Conservation (phyloP, 2,113 vertebrate species). For the Syngnathus typhle region DNA sequence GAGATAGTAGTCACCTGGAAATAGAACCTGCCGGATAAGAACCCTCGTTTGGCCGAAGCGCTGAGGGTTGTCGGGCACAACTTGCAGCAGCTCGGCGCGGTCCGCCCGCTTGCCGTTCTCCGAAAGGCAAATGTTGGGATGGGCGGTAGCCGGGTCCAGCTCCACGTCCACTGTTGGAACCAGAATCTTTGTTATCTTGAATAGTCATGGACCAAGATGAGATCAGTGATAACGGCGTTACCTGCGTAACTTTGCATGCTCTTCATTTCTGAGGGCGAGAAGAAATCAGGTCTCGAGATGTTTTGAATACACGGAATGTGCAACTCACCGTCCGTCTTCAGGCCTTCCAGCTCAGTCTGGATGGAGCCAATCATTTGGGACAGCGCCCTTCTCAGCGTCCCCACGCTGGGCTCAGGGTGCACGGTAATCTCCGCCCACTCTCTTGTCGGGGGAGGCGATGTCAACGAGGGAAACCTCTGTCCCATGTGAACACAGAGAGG, state of each 20-base stretch:
- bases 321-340: conserved; percentile 41
- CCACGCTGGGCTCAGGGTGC: conserved; percentile 45
- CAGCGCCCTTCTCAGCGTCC: conserved; percentile 35
- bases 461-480: conserved; percentile 39
- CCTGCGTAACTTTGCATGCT: conserved; percentile 62
- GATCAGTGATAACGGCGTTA: conserved; percentile 13
- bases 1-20: conserved; percentile 53
- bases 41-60: conserved; percentile 58
- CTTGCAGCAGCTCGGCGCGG: conserved; percentile 48
- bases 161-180: conserved; percentile 48
- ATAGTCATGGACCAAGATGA: neutral
- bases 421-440: conserved; percentile 48
- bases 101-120: conserved; percentile 53
- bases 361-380: conserved; percentile 27
- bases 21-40: conserved; percentile 65
- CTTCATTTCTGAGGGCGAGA: conserved; percentile 49
- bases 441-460: conserved; percentile 31
- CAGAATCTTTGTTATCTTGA: neutral
- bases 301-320: neutral
- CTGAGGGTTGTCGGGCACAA: conserved; percentile 55
- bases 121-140: conserved; percentile 60
- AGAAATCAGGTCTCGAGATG: neutral
- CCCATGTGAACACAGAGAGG: neutral
- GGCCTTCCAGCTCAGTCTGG: conserved; percentile 23
- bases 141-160: conserved; percentile 53